Percentiles rank a stretch among this genome's conserved stretches.
phyloP scores from a whole-genome alignment of 37 sponge, comb jelly and placozoan species.

The Dysidea cf. avara region DNA sequence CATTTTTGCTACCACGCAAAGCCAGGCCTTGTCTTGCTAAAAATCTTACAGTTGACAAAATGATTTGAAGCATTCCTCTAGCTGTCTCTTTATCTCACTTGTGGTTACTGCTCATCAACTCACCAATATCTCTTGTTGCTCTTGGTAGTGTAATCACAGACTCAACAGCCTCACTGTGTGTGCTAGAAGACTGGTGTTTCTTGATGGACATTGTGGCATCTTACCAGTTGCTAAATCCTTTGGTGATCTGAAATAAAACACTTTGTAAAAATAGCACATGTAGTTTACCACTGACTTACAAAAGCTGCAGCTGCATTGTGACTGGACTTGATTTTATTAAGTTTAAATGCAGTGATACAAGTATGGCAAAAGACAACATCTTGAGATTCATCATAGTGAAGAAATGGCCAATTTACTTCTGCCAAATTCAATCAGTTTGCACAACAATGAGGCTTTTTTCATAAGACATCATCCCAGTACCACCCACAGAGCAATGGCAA shows the following conservation, averaged over 20 bases:
- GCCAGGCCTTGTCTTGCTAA: slow-evolving; percentile 68
- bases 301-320: slow-evolving; percentile 32
- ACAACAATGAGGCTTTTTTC: too few species aligned
- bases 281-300: neutral
- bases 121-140: slow-evolving; percentile 63
- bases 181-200: slow-evolving; percentile 64
- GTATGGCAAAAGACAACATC: slow-evolving; percentile 63
- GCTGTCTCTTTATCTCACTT: slow-evolving; percentile 53
- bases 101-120: slow-evolving; percentile 57
- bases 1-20: slow-evolving; percentile 55
- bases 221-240: slow-evolving; percentile 49
- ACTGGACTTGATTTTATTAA: slow-evolving; percentile 24
- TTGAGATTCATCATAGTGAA: slow-evolving; percentile 45
- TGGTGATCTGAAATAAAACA: slow-evolving; percentile 27
- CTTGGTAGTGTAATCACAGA: slow-evolving; percentile 58
- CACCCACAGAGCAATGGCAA: too few species aligned
- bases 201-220: slow-evolving; percentile 72
- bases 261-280: neutral
- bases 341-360: slow-evolving; percentile 37
- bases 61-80: slow-evolving; percentile 67
- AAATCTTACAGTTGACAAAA: slow-evolving; percentile 65
- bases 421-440: too few species aligned
- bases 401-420: slow-evolving; percentile 40
- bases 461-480: too few species aligned
- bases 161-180: slow-evolving; percentile 70